phyloP scores from a whole-genome alignment of 2,888 invertebrate species.

The Lasioglossum lativentre region DNA sequence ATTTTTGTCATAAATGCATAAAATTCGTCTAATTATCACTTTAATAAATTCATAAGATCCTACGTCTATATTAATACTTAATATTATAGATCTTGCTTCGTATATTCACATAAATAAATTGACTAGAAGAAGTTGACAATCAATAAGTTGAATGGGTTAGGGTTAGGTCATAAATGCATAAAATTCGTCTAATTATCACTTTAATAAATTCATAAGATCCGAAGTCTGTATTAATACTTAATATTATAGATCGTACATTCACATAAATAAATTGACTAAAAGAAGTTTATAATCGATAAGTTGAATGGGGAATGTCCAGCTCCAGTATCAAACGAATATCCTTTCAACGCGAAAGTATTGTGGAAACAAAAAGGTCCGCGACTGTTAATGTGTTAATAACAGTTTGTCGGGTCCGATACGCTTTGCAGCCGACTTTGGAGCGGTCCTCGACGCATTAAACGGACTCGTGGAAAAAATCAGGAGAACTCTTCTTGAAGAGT shows the following conservation, averaged over 20 bases:
- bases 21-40: too few relatives aligned
- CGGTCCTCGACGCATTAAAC: not conserved
- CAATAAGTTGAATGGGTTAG: not conserved
- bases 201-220: too few relatives aligned
- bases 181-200: too few relatives aligned
- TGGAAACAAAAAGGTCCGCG: not conserved
- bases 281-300: not conserved
- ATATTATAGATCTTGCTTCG: too few relatives aligned
- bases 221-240: too few relatives aligned
- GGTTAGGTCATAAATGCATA: too few relatives aligned
- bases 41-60: too few relatives aligned
- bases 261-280: not conserved
- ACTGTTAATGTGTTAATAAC: not conserved
- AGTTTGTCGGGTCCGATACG: not conserved
- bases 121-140: not conserved
- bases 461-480: not conserved
- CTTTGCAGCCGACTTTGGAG: not conserved
- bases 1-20: too few relatives aligned
- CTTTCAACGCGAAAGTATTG: not conserved
- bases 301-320: not conserved
- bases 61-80: too few relatives aligned
- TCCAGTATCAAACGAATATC: not conserved
- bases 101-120: not conserved
- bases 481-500: not conserved
- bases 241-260: too few relatives aligned